phyloP scores from a whole-genome alignment of 2,888 invertebrate genomes.

The Dastarcus helophoroides region DNA sequence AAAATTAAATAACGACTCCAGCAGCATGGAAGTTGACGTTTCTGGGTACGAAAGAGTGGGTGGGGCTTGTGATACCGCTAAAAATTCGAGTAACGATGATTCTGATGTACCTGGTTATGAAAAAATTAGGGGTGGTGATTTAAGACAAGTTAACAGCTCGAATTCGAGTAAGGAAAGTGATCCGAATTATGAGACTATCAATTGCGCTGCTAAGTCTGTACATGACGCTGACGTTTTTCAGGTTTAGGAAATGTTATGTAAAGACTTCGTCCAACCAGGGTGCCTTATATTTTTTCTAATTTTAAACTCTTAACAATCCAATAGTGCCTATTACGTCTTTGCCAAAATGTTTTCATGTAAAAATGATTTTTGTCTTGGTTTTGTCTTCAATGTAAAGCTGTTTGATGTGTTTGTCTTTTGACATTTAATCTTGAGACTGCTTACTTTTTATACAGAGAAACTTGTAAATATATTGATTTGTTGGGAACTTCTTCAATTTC shows the following conservation, averaged over 20 bases:
- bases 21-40: conserved; percentile 22
- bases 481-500: too few species aligned
- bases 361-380: too few species aligned
- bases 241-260: conserved; percentile 23
- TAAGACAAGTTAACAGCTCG: conserved; percentile 9
- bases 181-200: conserved; percentile 12
- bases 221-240: conserved; percentile 27
- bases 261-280: too few species aligned
- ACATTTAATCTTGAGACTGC: too few species aligned
- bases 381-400: too few species aligned
- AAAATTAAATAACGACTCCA: conserved; percentile 15
- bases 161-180: conserved; percentile 9
- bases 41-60: conserved; percentile 25
- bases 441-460: too few species aligned
- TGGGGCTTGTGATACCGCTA: conserved; percentile 21
- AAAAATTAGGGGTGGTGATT: conserved; percentile 17
- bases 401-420: too few species aligned
- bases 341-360: too few species aligned
- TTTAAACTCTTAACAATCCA: too few species aligned
- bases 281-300: too few species aligned
- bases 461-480: too few species aligned
- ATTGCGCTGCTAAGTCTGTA: conserved; percentile 18
- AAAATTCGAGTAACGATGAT: conserved; percentile 24
- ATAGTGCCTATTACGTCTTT: too few species aligned
- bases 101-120: conserved; percentile 25